These are phyloP conservation scores for human (Homo sapiens) DNA, from an alignment of 2,113 vertebrate species.

Conservation along the genomic window DNA sequence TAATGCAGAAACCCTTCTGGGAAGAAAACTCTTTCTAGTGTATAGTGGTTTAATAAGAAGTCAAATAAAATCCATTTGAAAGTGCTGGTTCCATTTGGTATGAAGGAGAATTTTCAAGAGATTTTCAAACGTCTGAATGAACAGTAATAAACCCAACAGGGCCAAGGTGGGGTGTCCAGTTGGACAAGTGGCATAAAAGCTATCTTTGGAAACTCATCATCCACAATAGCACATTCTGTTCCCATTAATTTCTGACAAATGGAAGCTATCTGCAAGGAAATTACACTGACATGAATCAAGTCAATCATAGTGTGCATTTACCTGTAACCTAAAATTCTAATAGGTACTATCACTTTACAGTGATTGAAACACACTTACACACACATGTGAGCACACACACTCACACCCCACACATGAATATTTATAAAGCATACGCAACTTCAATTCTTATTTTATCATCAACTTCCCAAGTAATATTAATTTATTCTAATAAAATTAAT, in stretches of 20 bases:
- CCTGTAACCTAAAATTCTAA: not conserved
- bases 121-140: conserved; percentile 64
- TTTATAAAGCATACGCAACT: not conserved
- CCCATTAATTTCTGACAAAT: conserved; percentile 49
- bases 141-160: conserved; percentile 51
- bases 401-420: not conserved
- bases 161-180: conserved; percentile 51
- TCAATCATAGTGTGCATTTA: not conserved
- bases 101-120: conserved; percentile 59
- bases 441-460: not conserved
- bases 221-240: not conserved
- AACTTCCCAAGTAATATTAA: not conserved
- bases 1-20: conserved; percentile 59
- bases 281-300: not conserved
- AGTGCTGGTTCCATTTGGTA: conserved; percentile 24
- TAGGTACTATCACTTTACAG: not conserved
- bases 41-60: conserved; percentile 32
- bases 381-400: not conserved
- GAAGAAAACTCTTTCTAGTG: conserved; percentile 62
- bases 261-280: conserved; percentile 37
- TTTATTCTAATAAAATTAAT: not conserved
- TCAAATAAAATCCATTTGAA: conserved; percentile 67
- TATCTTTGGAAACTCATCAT: conserved; percentile 52
- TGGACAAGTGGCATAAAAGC: conserved; percentile 52
- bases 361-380: not conserved